Conservation (phyloP, 2,888 invertebrate genomes). For the Ophion costatus region DNA sequence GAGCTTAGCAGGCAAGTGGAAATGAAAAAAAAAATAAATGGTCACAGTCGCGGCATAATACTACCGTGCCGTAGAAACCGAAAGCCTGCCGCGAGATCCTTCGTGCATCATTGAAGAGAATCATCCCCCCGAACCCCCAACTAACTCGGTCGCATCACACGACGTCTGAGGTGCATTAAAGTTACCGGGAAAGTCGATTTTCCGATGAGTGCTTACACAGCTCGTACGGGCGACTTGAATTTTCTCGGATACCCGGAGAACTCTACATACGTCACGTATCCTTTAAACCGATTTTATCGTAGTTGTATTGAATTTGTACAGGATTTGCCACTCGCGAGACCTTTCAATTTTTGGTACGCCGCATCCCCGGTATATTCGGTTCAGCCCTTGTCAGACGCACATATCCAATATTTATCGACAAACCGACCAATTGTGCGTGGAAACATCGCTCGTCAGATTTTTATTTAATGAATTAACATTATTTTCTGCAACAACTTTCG, state of each 20-base stretch:
- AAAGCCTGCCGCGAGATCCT: conserved; percentile 19
- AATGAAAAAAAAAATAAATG: background rate
- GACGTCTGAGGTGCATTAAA: conserved; percentile 33
- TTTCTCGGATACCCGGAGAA: conserved; percentile 1
- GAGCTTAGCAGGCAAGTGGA: background rate
- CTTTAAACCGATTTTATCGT: conserved; percentile 11
- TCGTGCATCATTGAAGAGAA: conserved; percentile 39
- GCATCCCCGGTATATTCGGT: background rate
- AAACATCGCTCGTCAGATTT: background rate
- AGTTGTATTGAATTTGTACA: conserved; percentile 27
- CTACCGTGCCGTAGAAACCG: background rate
- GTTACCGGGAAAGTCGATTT: conserved; percentile 46
- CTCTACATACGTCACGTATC: conserved; percentile 23
- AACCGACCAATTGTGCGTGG: background rate
- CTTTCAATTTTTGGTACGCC: conserved; percentile 13
- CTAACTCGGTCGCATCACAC: background rate
- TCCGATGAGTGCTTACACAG: conserved; percentile 25
- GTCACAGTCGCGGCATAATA: background rate
- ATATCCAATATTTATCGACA: background rate
- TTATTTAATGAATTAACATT: too few relatives aligned
- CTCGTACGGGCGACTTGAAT: background rate
- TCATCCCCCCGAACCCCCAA: background rate
- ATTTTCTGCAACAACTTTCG: too few relatives aligned
- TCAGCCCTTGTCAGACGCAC: background rate
- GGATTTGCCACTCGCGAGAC: conserved; percentile 37